Conservation (phyloP, 2,797 vertebrate species). For the Macroramphosus scolopax region DNA sequence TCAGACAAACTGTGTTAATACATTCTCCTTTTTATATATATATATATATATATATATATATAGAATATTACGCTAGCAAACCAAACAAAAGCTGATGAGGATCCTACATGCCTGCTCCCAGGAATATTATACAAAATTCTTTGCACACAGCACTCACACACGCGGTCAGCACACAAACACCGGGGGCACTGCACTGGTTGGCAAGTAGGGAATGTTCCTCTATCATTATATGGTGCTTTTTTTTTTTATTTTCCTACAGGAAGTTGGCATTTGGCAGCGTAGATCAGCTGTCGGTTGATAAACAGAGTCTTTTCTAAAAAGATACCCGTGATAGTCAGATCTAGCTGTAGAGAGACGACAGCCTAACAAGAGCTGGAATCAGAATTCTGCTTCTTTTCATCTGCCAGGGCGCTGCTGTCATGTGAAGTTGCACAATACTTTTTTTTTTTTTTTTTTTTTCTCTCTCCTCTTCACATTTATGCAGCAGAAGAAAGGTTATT, state of each 20-base stretch:
- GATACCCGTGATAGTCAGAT: conserved; percentile 59
- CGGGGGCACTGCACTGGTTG: conserved; percentile 6
- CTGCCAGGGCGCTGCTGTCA: conserved; percentile 58
- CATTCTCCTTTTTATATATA: conserved; percentile 36
- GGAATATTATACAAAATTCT: conserved; percentile 24
- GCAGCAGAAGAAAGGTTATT: conserved; percentile 75
- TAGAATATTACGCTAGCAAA: conserved; percentile 51
- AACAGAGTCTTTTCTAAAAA: conserved; percentile 57
- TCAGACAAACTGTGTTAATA: conserved; percentile 59
- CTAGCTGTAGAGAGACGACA: conserved; percentile 56
- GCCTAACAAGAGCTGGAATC: conserved; percentile 69
- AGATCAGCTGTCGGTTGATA: conserved; percentile 68
- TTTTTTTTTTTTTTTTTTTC: too few relatives aligned
- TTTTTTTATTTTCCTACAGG: conserved; percentile 41
- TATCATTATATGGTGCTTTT: conserved; percentile 40
- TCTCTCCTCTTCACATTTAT: conserved; percentile 67
- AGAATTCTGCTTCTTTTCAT: conserved; percentile 62
- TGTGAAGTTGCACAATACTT: conserved; percentile 52
- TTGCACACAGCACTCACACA: conserved; percentile 16
- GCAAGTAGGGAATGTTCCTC: conserved; percentile 6
- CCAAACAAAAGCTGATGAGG: conserved; percentile 31
- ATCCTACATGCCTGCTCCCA: conserved; percentile 20
- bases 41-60: too few relatives aligned
- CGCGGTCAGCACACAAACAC: conserved; percentile 27
- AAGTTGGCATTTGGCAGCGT: conserved; percentile 47